Evolutionary conservation across 1,140 invertebrate genomes (phyloP), one percentile per base, ranked within the genome.

Genomic region (Dysdera silvatica): DNA sequence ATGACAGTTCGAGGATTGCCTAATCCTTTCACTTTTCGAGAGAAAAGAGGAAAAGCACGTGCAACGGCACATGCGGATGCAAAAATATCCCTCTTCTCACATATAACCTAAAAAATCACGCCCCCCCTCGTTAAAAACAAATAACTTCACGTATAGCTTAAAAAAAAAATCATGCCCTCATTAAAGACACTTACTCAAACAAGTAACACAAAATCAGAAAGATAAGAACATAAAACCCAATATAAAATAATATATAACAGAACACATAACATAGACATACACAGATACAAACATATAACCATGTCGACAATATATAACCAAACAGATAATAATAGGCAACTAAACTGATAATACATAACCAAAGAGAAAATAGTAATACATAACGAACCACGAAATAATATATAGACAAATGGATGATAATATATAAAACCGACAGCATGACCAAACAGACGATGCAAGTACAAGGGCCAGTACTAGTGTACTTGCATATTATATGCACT

Each of bases 31-130:
- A n/a, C n/a, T n/a, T n/a, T n/a, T n/a, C n/a, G n/a, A n/a, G n/a
- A n/a, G n/a, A n/a, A n/a, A n/a, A 62, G 43, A 0, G 89, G 88
- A 71, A 86, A 85, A 8, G 87, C 83, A 54, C 88, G 80, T 0
- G 87, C 88, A n/a, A 90, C 82, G 16, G 87, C 87, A 79, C 85
- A 86, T 1, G 82, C 87, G 65, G 84, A 87, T 2, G 88, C 87
- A 72, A 86, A 84, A 0, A 86, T 79, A 73, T 91, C 86, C 52
- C 77, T 75, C 43, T 82, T 82, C 72, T 89, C 86, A 76, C 89
- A 91, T 5, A 90, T 83, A 71, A 92, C 77, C 87, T 89, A 74
- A 40, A 78, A 74, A 47, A n/a, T n/a, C n/a, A n/a, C n/a, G n/a
- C n/a, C n/a, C n/a, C n/a, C n/a, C n/a, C n/a, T n/a, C n/a, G n/a